These are phyloP conservation scores for Eclectus roratus DNA, from an alignment of 2,113 vertebrate species.

Conservation along the genomic window DNA sequence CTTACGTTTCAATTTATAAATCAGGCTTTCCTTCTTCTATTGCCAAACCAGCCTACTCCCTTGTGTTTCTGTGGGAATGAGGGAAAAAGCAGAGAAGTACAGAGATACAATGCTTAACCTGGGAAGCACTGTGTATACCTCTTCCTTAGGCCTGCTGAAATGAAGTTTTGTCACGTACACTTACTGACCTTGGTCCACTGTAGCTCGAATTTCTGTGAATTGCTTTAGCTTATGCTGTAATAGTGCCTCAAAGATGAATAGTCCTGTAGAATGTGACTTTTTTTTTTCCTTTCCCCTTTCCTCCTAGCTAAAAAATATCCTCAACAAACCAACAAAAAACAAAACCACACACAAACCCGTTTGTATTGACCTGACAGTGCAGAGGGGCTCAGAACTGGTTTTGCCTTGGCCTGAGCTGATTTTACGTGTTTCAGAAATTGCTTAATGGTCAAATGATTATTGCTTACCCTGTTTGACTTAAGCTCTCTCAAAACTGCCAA, in stretches of 20 bases:
- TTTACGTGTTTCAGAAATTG: not conserved
- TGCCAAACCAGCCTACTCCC: not conserved
- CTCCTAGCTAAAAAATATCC: not conserved
- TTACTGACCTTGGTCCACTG: not conserved
- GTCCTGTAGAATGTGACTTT: not conserved
- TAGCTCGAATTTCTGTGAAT: not conserved
- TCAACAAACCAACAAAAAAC: not conserved
- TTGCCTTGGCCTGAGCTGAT: not conserved
- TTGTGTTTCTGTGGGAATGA: not conserved
- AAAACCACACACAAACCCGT: not conserved
- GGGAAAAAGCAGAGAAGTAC: not conserved
- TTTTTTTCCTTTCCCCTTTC: not conserved
- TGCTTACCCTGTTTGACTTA: not conserved
- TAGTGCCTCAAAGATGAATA: not conserved
- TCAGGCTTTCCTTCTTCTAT: not conserved
- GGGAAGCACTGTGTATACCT: not conserved
- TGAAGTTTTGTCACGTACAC: not conserved
- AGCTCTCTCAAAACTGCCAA: not conserved
- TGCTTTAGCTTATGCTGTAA: not conserved
- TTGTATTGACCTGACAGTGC: not conserved
- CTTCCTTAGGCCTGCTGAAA: not conserved
- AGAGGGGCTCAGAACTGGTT: not conserved
- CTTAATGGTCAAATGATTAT: not conserved
- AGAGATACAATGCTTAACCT: not conserved
- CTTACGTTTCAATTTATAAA: not conserved